A percentile compares a stretch with the other conserved stretches of the same genome.
Evolutionary conservation across 2,797 vertebrate species (phyloP).

Genomic region (Sandelia bainsii): DNA sequence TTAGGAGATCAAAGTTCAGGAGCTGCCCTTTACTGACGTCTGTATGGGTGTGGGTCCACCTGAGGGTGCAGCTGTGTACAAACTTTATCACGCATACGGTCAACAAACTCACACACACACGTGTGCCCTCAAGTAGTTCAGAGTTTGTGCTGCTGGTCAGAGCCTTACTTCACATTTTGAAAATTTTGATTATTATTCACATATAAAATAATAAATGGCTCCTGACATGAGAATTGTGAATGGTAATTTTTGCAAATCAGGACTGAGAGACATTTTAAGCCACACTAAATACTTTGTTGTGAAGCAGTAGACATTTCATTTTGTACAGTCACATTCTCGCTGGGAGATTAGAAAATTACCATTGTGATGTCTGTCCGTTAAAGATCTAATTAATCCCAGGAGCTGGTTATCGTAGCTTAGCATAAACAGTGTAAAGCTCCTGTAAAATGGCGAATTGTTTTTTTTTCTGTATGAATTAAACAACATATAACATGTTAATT

Average conservation of each 20-base stretch:
- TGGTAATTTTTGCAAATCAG: background rate
- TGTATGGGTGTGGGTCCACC: conserved; percentile 27
- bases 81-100: conserved; percentile 9
- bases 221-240: background rate
- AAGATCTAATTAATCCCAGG: background rate
- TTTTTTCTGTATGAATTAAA: background rate
- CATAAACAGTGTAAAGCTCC: background rate
- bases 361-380: background rate
- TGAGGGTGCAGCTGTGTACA: conserved; percentile 25
- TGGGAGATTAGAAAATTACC: too few species aligned
- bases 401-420: background rate
- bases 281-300: background rate
- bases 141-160: background rate
- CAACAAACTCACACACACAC: background rate
- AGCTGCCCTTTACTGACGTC: conserved; percentile 57
- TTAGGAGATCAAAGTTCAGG: conserved; percentile 40
- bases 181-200: conserved; percentile 4
- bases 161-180: background rate
- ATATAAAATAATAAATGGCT: background rate
- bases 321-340: background rate
- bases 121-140: background rate
- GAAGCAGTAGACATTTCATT: background rate
- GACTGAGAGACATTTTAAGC: background rate
- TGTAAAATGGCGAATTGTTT: background rate
- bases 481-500: background rate